These are phyloP conservation scores for Ascaphus truei DNA, from an alignment of 2,113 vertebrate species.

Conservation along the genomic window DNA sequence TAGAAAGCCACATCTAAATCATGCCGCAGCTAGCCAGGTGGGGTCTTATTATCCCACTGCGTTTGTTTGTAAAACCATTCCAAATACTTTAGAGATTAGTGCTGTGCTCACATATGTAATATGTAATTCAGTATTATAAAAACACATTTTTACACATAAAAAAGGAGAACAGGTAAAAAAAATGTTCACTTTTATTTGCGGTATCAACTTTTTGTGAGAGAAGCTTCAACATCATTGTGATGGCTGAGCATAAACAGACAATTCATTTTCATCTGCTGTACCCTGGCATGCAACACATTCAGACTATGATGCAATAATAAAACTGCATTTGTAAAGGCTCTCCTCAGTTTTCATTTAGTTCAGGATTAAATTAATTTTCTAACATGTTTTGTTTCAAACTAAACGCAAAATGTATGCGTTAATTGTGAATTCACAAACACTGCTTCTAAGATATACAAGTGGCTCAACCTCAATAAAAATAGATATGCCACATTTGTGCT, in stretches of 20 bases:
- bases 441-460: neutral
- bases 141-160: neutral
- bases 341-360: too few species aligned
- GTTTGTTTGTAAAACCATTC: slow-evolving; percentile 27
- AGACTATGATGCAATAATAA: too few species aligned
- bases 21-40: slow-evolving; percentile 40
- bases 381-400: too few species aligned
- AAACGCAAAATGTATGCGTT: too few species aligned
- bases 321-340: too few species aligned
- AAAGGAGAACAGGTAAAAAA: neutral
- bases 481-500: slow-evolving; percentile 19
- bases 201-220: slow-evolving; percentile 3
- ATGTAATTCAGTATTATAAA: neutral
- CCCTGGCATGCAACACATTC: neutral
- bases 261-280: neutral
- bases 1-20: slow-evolving; percentile 51
- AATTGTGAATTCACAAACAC: too few species aligned
- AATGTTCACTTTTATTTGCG: neutral
- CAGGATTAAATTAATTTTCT: too few species aligned
- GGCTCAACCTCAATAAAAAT: slow-evolving; percentile 29
- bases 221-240: neutral
- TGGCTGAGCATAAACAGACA: too few species aligned
- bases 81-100: slow-evolving; percentile 44
- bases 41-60: slow-evolving; percentile 27
- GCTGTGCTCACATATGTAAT: slow-evolving; percentile 38